Conservation (phyloP, 2,797 vertebrate species). For the Morus bassanus region DNA sequence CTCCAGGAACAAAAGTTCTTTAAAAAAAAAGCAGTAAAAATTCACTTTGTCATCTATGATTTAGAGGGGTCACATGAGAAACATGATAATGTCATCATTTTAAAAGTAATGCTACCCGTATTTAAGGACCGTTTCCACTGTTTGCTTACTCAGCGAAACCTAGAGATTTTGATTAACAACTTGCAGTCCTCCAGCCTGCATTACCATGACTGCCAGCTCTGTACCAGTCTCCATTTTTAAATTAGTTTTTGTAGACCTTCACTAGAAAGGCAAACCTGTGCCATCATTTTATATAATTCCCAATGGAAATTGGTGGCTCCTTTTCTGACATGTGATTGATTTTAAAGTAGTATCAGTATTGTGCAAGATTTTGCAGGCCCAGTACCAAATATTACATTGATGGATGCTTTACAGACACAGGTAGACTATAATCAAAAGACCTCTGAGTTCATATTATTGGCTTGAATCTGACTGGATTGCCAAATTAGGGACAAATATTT, state of each 20-base stretch:
- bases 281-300: background rate
- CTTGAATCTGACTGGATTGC: background rate
- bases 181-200: background rate
- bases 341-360: background rate
- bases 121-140: background rate
- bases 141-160: background rate
- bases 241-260: background rate
- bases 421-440: background rate
- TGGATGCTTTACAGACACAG: background rate
- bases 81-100: background rate
- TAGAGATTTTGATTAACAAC: background rate
- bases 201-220: background rate
- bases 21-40: background rate
- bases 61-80: constrained; percentile 5
- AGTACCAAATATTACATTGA: background rate
- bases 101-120: background rate
- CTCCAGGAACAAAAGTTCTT: background rate
- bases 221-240: background rate
- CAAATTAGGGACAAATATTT: background rate
- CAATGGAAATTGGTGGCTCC: background rate
- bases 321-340: background rate
- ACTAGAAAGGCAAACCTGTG: background rate
- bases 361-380: background rate
- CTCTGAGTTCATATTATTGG: background rate
- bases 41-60: background rate